Conservation (phyloP, 1,140 invertebrate species). For the Sarcophaga peregrina region DNA sequence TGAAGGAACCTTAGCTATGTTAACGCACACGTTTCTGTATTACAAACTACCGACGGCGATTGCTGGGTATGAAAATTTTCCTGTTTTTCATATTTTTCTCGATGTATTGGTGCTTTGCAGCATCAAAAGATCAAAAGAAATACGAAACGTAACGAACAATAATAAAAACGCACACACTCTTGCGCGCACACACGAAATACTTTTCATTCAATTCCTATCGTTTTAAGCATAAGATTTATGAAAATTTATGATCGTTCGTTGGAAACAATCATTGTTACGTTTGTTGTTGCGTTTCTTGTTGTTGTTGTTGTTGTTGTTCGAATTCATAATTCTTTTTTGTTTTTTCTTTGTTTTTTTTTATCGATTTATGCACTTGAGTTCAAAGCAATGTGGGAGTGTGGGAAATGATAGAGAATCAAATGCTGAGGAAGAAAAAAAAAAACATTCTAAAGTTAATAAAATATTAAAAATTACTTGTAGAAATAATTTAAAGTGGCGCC, state of each 20-base stretch:
- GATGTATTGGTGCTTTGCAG: no score
- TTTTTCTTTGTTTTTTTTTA: not conserved
- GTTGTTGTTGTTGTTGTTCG: no score
- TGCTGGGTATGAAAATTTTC: no score
- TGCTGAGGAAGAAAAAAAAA: not conserved
- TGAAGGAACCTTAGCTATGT: no score
- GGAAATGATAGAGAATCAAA: not conserved
- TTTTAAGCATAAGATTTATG: not conserved
- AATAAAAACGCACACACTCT: not conserved
- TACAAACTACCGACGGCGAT: no score
- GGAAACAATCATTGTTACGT: not conserved
- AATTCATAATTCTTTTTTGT: no score
- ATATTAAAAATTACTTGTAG: constrained; percentile 43
- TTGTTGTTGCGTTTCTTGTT: no score
- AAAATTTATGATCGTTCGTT: constrained; percentile 36
- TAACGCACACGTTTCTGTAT: no score
- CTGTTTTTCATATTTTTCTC: no score
- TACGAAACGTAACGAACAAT: no score
- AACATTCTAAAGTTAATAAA: constrained; percentile 7
- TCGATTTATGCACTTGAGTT: constrained; percentile 24
- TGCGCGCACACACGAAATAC: not conserved
- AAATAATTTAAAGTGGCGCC: constrained; percentile 43
- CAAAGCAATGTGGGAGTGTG: constrained; percentile 21
- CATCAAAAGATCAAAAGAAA: no score
- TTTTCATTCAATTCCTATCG: not conserved